These are phyloP conservation scores for Cygnus buccinator DNA, from an alignment of 2,113 vertebrate species.

Conservation along the genomic window DNA sequence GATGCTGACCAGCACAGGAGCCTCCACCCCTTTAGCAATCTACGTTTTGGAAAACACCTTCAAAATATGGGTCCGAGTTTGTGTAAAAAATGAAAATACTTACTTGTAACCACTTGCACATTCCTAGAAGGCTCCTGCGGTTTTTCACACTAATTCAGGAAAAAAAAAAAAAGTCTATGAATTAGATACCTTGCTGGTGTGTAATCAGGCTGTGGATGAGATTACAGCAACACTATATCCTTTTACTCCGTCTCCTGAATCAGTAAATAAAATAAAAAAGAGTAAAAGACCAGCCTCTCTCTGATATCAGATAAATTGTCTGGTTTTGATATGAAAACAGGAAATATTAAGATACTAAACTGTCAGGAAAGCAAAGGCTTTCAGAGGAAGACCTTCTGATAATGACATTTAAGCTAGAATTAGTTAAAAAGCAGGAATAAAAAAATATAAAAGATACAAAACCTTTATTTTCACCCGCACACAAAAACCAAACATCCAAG, in stretches of 20 bases:
- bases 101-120: neutral
- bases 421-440: neutral
- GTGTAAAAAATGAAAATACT: neutral
- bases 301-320: neutral
- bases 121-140: slow-evolving; percentile 3
- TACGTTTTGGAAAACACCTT: neutral
- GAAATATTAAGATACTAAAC: neutral
- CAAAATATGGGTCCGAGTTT: neutral
- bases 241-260: neutral
- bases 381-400: neutral
- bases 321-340: neutral
- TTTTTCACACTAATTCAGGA: neutral
- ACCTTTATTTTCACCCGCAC: neutral
- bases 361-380: neutral
- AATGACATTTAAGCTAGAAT: neutral
- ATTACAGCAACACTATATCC: neutral
- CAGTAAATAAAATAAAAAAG: neutral
- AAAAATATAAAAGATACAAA: neutral
- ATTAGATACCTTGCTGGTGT: neutral
- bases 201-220: neutral
- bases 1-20: too few species aligned
- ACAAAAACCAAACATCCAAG: neutral
- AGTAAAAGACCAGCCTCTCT: neutral
- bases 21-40: neutral
- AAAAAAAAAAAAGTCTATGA: neutral